Base-by-base conservation (phyloP, 2,797 vertebrate species). In the Mergus octosetaceus region DNA sequence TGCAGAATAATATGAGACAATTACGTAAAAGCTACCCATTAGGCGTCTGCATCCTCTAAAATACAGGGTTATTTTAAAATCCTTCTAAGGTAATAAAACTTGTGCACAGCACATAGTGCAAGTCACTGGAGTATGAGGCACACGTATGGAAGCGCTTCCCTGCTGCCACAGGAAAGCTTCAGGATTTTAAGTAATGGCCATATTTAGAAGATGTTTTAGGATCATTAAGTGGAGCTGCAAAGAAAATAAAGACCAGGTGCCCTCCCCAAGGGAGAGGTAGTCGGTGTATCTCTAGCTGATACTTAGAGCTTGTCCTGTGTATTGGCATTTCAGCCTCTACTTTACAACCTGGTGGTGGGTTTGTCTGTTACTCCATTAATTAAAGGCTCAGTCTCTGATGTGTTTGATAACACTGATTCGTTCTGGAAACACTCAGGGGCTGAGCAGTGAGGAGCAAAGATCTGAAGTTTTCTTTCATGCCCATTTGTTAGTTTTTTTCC, bases 321-420 rank as follows among this genome's bases (percentile, higher is more conserved):
- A 4, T 4, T 34, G 47, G 11, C 0, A 2, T 49, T 69, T 68
- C 74, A 84, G 47, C 54, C 58, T n/a, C 2, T 0, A 0, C 19
- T 79, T 71, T 53, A 11, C 17, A 34, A 36, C 18, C 25, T 1
- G 2, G 25, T 36, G 9, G 14, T 53, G 84, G 21, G 16, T 78
- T 81, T 75, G 9, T 45, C 53, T 87, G 34, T 21, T 65, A 2
- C 32, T 51, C 30, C 32, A 79, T 69, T 41, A 13, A 34, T 79
- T 20, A 10, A 65, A 43, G 39, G 7, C 28, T 27, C 30, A 15
- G 21, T 18, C 51, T 88, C 39, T 79, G 3, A 25, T 91, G 73
- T 71, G n/a, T 25, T 27, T 61, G 39, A 0, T 38, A 14, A 1
- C 22, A 4, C 36, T 24, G 70, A 45, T 41, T 62, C 5, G 7